Evolutionary conservation across 2,113 vertebrate species (phyloP), one percentile per base, ranked within the genome.

Genomic region (Phyllostomus hastatus): DNA sequence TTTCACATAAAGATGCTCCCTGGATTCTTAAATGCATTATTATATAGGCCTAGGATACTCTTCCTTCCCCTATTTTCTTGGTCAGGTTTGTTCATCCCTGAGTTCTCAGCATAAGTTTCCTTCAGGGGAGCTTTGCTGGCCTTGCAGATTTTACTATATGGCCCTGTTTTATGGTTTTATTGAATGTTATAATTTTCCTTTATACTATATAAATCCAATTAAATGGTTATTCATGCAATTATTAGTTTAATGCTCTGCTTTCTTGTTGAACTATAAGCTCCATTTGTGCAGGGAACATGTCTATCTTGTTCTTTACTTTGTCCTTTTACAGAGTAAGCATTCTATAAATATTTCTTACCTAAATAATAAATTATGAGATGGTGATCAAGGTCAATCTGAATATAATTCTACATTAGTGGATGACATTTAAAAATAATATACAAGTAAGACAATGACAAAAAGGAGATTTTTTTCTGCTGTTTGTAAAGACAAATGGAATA

Each of bases 151-250:
- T 94, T 92, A 9, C 91, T 96, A 70, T 95, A 94, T 88, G 33
- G 88, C 10, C 95, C 72, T 96, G 48, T 86, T 96, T 97, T 94
- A 97, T 82, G 66, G 41, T 82, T 73, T 94, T 85, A 94, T 28
- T 85, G 85, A 94, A 96, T 95, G 57, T 10, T 91, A 48, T 97
- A 94, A 96, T 86, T 96, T 95, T 94, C n/a, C 86, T 92, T 97
- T 81, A 82, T 92, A 88, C 66, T 94, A 20, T 38, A 90, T 91
- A 95, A 96, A 91, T 94, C 72, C 95, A 97, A 92, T 96, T 92
- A 88, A 96, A 66, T 90, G 41, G 67, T 86, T 96, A 96, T 86
- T 84, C 90, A 94, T 88, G 88, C n/a, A 76, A 92, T 96, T 95
- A 95, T 83, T 92, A 95, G 31, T 88, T 92, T 93, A 94, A 90